Evolutionary conservation across 2,888 invertebrate genomes (phyloP).

Genomic region (Pogonocherus hispidulus): DNA sequence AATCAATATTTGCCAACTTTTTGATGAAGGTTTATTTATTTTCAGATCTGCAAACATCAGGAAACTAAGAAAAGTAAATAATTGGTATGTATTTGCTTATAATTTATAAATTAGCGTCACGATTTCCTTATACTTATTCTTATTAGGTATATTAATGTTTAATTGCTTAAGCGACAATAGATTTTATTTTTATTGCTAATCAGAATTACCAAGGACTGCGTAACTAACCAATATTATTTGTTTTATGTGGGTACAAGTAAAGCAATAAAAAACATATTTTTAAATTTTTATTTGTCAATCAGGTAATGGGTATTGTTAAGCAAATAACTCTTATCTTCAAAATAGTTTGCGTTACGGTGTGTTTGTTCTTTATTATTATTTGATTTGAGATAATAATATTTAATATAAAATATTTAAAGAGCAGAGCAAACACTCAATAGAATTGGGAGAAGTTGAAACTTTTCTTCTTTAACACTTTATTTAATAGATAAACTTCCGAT

Average conservation of each 20-base stretch:
- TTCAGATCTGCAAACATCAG: background rate
- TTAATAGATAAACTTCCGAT: no score
- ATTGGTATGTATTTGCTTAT: background rate
- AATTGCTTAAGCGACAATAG: no score
- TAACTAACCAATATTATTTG: background rate
- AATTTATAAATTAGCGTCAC: background rate
- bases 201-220: background rate
- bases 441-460: no score
- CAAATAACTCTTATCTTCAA: background rate
- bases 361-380: background rate
- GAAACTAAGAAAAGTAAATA: background rate
- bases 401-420: no score
- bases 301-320: background rate
- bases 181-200: background rate
- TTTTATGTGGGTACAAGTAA: background rate
- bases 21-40: background rate
- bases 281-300: background rate
- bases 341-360: no score
- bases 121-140: background rate
- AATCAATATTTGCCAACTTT: no score
- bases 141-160: background rate
- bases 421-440: no score
- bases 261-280: background rate
- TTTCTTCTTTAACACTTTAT: no score
- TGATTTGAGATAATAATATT: background rate